These are phyloP conservation scores for Indri indri DNA, from an alignment of 2,113 vertebrate species.

Conservation along the genomic window DNA sequence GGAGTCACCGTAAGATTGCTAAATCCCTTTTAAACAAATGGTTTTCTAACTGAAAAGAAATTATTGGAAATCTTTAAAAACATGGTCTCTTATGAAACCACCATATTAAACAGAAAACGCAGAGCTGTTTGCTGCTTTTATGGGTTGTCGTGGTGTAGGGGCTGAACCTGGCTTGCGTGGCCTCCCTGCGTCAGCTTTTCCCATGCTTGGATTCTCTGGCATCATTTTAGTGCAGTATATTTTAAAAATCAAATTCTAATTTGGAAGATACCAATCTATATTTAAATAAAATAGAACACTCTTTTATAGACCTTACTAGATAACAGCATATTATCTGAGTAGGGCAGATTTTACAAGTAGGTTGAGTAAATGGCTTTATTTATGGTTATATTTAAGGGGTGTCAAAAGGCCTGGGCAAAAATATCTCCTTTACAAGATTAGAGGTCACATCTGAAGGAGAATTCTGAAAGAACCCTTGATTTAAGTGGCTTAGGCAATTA, in stretches of 20 bases:
- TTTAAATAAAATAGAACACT: constrained; percentile 35
- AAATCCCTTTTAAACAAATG: constrained; percentile 29
- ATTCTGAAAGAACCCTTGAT: background rate
- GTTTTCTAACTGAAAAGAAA: constrained; percentile 21
- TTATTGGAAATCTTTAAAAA: background rate
- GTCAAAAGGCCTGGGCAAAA: constrained; percentile 15
- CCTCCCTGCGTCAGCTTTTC: background rate
- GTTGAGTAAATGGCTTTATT: constrained; percentile 26
- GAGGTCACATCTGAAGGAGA: constrained; percentile 14
- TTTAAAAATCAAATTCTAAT: constrained; percentile 33
- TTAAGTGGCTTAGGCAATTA: constrained; percentile 17
- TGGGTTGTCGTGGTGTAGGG: background rate
- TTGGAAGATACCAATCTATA: constrained; percentile 46
- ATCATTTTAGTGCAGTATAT: background rate
- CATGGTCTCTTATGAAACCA: background rate
- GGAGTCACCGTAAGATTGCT: background rate
- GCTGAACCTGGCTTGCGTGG: background rate
- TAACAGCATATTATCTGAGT: background rate
- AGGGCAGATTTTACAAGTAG: constrained; percentile 3
- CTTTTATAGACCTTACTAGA: constrained; percentile 31
- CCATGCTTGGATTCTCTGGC: background rate
- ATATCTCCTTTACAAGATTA: constrained; percentile 18
- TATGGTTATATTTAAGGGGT: constrained; percentile 22
- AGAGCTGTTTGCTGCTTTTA: background rate
- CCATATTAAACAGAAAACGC: background rate